Percentiles rank a stretch among this genome's conserved stretches.
phyloP scores from a whole-genome alignment of 2,797 vertebrate genomes.

The Todus mexicanus region DNA sequence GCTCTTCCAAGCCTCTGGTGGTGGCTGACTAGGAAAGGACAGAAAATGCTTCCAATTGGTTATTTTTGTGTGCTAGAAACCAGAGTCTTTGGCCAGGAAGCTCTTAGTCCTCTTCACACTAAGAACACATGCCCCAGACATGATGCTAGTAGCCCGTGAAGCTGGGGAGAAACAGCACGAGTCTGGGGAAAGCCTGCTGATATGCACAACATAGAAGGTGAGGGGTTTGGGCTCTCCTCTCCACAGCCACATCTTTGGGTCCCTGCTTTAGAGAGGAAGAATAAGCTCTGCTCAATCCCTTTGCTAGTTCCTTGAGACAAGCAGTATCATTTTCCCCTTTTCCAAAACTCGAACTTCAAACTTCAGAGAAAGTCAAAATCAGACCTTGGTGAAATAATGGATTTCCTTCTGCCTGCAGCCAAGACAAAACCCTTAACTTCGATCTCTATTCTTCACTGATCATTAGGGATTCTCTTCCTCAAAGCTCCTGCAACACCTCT shows the following conservation, averaged over 20 bases:
- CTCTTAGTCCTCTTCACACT: background rate
- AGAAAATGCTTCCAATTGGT: background rate
- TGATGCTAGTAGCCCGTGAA: background rate
- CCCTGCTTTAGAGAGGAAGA: background rate
- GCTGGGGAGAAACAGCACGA: background rate
- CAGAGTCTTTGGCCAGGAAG: background rate
- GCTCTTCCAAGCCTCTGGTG: background rate
- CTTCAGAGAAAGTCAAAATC: background rate
- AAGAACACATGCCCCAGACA: fast-evolving
- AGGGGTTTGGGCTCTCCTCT: background rate
- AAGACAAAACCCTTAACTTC: background rate
- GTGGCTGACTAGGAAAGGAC: background rate
- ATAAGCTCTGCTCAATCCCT: background rate
- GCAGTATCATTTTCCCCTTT: background rate
- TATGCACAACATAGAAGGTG: background rate
- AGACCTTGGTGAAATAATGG: background rate
- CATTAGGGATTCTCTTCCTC: background rate
- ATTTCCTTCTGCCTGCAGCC: background rate
- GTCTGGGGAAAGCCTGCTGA: background rate
- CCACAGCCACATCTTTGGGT: background rate
- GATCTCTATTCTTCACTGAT: background rate
- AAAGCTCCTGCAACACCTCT: background rate
- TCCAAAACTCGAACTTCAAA: background rate
- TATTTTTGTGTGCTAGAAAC: background rate
- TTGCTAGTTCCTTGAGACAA: background rate